Conservation (phyloP, 2,797 vertebrate species). For the Leucoraja ocellata region DNA sequence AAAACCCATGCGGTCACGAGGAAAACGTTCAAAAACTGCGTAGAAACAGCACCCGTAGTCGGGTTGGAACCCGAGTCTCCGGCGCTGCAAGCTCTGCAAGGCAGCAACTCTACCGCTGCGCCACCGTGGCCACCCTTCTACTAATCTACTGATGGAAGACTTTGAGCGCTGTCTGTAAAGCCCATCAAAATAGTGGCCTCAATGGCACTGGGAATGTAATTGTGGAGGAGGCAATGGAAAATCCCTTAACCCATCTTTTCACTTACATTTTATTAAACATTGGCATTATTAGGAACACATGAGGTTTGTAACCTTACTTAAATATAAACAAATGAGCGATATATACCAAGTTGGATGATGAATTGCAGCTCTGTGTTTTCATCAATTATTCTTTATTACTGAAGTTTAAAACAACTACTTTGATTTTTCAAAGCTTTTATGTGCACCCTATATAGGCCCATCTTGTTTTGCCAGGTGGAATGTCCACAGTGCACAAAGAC, state of each 20-base stretch:
- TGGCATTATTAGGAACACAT: slow-evolving; percentile 39
- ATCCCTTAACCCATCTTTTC: not conserved
- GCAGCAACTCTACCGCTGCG: too few species aligned
- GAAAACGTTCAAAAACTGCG: too few species aligned
- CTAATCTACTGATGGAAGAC: not conserved
- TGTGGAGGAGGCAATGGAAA: not conserved
- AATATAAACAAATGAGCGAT: slow-evolving; percentile 33
- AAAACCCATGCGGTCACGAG: too few species aligned
- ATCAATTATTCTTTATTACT: slow-evolving; percentile 48
- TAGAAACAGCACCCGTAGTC: too few species aligned
- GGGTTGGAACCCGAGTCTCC: too few species aligned
- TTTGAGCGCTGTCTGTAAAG: not conserved
- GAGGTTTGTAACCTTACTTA: slow-evolving; percentile 7
- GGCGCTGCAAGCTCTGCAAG: too few species aligned
- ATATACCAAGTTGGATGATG: slow-evolving; percentile 42
- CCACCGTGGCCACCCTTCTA: too few species aligned
- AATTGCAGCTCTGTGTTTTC: slow-evolving; percentile 52
- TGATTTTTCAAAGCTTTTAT: slow-evolving; percentile 61
- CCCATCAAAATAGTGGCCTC: not conserved
- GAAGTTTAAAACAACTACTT: slow-evolving; percentile 42
- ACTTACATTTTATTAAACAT: slow-evolving; percentile 19
- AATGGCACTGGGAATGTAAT: not conserved
- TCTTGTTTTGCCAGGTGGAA: slow-evolving; percentile 93
- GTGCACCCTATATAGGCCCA: slow-evolving; percentile 61
- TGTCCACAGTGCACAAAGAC: slow-evolving; percentile 54